phyloP scores from a whole-genome alignment of 2,797 vertebrate species.

The Nannoperca obscura region DNA sequence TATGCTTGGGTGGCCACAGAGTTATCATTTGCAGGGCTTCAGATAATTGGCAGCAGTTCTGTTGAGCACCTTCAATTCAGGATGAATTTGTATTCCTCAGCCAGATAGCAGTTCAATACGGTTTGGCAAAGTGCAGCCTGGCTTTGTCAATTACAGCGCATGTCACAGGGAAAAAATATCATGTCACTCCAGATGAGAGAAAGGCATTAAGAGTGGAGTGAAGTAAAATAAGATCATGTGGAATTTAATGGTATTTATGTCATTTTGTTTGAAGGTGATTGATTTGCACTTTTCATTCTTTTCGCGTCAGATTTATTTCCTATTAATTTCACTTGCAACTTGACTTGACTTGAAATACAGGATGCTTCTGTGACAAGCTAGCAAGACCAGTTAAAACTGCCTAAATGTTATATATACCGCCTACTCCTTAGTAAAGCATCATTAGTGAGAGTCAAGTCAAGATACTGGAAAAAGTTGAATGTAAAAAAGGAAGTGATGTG shows the following conservation, averaged over 20 bases:
- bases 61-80: conserved; percentile 87
- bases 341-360: conserved; percentile 48
- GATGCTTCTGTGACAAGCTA: conserved; percentile 33
- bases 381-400: conserved; percentile 25
- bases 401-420: conserved; percentile 9
- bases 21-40: conserved; percentile 93
- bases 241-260: conserved; percentile 83
- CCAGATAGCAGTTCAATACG: conserved; percentile 79
- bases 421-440: conserved; percentile 4
- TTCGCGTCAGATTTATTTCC: conserved; percentile 32
- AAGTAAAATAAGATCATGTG: conserved; percentile 82
- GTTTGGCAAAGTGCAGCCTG: conserved; percentile 78
- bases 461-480: background rate
- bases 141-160: conserved; percentile 83
- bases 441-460: conserved; percentile 16
- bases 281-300: conserved; percentile 75
- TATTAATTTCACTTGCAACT: conserved; percentile 64
- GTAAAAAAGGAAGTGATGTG: background rate
- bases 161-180: conserved; percentile 75
- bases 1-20: conserved; percentile 91
- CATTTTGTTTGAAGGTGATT: conserved; percentile 79
- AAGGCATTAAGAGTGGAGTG: conserved; percentile 74
- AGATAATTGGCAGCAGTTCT: conserved; percentile 95
- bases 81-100: conserved; percentile 88
- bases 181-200: conserved; percentile 81